Percentiles rank a stretch among this genome's conserved stretches.
Evolutionary conservation across 2,797 vertebrate species (phyloP).

Genomic region (Mallotus villosus): DNA sequence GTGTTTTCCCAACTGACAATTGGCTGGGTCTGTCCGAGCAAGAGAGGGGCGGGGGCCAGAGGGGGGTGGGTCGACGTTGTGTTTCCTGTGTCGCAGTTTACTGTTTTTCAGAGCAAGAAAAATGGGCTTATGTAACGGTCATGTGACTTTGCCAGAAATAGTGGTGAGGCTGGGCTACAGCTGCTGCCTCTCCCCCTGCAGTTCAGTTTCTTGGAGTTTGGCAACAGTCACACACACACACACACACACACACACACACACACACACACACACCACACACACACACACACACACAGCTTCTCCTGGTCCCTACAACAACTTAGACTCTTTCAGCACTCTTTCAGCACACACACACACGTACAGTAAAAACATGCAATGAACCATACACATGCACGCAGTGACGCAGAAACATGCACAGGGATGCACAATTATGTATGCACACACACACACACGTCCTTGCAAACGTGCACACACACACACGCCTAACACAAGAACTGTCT

Average conservation of each 20-base stretch:
- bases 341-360: conserved; percentile 77
- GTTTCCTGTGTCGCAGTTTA: conserved; percentile 94
- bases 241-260: conserved; percentile 55
- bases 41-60: conserved; percentile 32
- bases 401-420: conserved; percentile 13
- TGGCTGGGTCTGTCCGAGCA: conserved; percentile 45
- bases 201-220: conserved; percentile 86
- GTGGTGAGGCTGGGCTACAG: conserved; percentile 94
- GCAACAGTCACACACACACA: conserved; percentile 77
- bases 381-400: conserved; percentile 58
- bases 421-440: neutral
- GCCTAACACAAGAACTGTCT: neutral
- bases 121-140: conserved; percentile 99
- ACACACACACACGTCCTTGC: neutral
- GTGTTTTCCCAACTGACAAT: conserved; percentile 61
- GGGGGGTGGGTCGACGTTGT: conserved; percentile 64
- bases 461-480: neutral
- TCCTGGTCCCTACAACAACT: conserved; percentile 22
- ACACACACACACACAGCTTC: conserved; percentile 20
- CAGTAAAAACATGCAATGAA: no score
- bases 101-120: conserved; percentile 98
- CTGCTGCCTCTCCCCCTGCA: conserved; percentile 88
- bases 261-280: conserved; percentile 25
- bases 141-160: conserved; percentile 99
- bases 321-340: conserved; percentile 84